A percentile compares a stretch with the other conserved stretches of the same genome.
phyloP scores from a whole-genome alignment of 1,140 invertebrate genomes.

The Bombus terrestris region DNA sequence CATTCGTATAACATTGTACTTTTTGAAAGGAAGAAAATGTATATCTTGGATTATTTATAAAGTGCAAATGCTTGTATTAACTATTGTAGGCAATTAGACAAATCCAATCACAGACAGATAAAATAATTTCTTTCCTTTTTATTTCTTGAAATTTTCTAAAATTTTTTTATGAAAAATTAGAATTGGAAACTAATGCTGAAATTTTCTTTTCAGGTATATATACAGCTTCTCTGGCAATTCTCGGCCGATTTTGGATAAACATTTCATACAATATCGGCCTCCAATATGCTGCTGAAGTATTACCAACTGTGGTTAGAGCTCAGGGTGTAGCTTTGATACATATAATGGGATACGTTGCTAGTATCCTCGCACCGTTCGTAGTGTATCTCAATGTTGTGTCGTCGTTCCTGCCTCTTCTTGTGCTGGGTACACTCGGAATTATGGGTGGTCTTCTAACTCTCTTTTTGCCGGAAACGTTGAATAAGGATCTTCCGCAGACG shows the following conservation, averaged over 20 bases:
- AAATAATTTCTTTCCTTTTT: not conserved
- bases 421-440: constrained; percentile 89
- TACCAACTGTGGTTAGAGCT: constrained; percentile 93
- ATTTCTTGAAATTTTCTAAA: not conserved
- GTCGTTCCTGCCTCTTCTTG: constrained; percentile 87
- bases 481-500: constrained; percentile 91
- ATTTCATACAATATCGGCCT: constrained; percentile 95
- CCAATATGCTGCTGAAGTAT: constrained; percentile 93
- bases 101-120: no score
- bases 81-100: not conserved
- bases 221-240: constrained; percentile 88
- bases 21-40: no score
- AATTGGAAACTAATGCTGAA: not conserved
- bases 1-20: no score
- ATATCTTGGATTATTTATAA: no score
- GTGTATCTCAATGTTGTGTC: constrained; percentile 90
- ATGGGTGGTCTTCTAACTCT: constrained; percentile 88
- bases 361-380: constrained; percentile 91
- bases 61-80: no score
- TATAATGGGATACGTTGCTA: constrained; percentile 93
- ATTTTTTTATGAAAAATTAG: not conserved
- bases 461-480: constrained; percentile 92
- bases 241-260: constrained; percentile 92
- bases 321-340: constrained; percentile 93
- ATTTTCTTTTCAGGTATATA: constrained; percentile 83